Conservation (phyloP, 2,797 vertebrate genomes). For the Notolepis coatsorum region DNA sequence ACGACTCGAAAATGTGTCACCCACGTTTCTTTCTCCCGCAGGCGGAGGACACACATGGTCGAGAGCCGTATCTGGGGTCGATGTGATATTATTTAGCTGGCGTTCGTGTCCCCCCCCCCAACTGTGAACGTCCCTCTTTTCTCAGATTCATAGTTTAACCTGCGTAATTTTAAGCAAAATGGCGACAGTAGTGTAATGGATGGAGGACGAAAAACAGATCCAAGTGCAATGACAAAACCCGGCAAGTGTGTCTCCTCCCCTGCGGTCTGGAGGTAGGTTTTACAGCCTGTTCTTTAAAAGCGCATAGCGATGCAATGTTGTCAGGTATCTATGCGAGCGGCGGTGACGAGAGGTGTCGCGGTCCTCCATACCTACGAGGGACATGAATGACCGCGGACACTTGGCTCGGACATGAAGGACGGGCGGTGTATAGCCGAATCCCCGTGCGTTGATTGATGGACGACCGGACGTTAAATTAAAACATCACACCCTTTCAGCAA, state of each 20-base stretch:
- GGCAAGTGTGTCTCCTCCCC: conserved; percentile 40
- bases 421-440: no score
- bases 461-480: no score
- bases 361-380: no score
- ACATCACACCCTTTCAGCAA: no score
- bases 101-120: conserved; percentile 31
- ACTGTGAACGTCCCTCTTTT: conserved; percentile 47
- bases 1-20: not conserved
- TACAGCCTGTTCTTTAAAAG: not conserved
- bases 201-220: conserved; percentile 57
- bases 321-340: no score
- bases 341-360: not conserved
- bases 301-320: conserved; percentile 17
- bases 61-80: conserved; percentile 9
- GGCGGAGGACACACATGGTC: not conserved
- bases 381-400: no score
- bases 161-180: conserved; percentile 79
- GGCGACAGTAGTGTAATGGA: conserved; percentile 76
- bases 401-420: no score
- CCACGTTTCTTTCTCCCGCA: not conserved
- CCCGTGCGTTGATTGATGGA: no score
- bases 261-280: conserved; percentile 56
- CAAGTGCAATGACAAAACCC: conserved; percentile 54
- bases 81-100: conserved; percentile 21
- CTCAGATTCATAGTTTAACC: conserved; percentile 62